Percentiles rank a stretch among this genome's conserved stretches.
Conservation (phyloP, 2,113 vertebrate genomes). For the Eulemur macaco region DNA sequence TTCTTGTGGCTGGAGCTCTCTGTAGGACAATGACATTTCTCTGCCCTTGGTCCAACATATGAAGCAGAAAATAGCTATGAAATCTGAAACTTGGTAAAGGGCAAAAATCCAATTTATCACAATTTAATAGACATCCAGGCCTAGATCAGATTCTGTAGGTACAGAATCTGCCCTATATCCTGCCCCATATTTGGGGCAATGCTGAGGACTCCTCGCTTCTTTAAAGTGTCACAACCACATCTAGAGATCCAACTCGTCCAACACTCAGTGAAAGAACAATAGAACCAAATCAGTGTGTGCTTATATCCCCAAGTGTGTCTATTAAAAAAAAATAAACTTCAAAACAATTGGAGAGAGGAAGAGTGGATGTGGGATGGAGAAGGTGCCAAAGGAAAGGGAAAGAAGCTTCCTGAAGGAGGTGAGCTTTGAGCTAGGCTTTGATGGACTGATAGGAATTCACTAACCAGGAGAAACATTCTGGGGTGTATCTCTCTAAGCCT, state of each 20-base stretch:
- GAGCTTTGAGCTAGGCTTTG: not conserved
- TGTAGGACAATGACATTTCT: slow-evolving; percentile 47
- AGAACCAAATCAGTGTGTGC: not conserved
- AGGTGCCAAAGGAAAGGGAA: not conserved
- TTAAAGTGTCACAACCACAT: not conserved
- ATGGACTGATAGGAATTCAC: not conserved
- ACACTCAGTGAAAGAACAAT: not conserved
- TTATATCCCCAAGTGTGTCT: not conserved
- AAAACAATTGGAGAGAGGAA: not conserved
- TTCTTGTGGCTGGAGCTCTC: slow-evolving; percentile 44
- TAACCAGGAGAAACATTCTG: not conserved
- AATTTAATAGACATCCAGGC: slow-evolving; percentile 35
- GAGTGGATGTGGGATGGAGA: not conserved
- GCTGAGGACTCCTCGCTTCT: not conserved
- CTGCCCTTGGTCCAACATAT: slow-evolving; percentile 49
- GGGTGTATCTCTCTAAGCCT: not conserved
- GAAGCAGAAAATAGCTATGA: slow-evolving; percentile 62
- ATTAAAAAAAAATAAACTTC: not conserved
- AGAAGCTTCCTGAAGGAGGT: slow-evolving; percentile 12
- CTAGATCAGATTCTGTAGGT: not conserved
- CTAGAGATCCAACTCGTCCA: not conserved
- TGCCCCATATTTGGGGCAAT: not conserved
- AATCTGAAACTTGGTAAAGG: slow-evolving; percentile 51
- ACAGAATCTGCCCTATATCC: not conserved
- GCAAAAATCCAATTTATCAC: slow-evolving; percentile 47